Evolutionary conservation across 2,888 invertebrate genomes (phyloP).

Genomic region (Nematopogon swammerdamellus): DNA sequence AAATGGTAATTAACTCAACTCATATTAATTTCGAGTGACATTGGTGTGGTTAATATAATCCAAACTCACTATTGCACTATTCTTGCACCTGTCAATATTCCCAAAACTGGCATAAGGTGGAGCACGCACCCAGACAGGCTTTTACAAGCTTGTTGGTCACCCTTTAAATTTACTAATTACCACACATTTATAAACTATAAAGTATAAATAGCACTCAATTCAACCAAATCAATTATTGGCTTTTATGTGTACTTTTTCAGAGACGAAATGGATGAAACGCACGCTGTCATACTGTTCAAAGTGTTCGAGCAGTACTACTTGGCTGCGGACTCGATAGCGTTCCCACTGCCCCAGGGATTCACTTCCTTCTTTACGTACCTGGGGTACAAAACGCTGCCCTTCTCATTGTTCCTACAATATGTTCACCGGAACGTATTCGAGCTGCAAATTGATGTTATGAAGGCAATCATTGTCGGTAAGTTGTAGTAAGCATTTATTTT

Average conservation of each 20-base stretch:
- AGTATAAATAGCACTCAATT: no score
- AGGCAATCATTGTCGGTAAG: constrained; percentile 79
- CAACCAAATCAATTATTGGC: no score
- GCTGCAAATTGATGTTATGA: constrained; percentile 83
- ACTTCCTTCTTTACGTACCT: constrained; percentile 86
- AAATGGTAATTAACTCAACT: no score
- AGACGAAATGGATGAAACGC: constrained; percentile 68
- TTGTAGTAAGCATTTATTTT: constrained; percentile 18
- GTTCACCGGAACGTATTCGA: constrained; percentile 81
- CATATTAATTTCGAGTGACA: no score
- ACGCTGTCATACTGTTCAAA: constrained; percentile 71
- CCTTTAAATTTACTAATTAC: no score
- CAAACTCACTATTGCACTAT: no score
- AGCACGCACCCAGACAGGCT: no score
- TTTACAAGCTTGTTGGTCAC: no score
- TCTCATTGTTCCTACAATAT: constrained; percentile 79
- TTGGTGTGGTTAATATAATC: no score
- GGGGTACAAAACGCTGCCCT: constrained; percentile 74
- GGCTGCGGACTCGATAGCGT: constrained; percentile 76
- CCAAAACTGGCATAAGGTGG: no score
- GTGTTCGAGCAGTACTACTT: constrained; percentile 78
- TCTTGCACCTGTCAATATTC: no score
- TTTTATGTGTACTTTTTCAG: constrained; percentile 57
- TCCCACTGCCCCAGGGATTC: constrained; percentile 82
- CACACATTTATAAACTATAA: no score